Evolutionary conservation across 2,113 vertebrate genomes (phyloP).

Genomic region (Daboia siamensis): DNA sequence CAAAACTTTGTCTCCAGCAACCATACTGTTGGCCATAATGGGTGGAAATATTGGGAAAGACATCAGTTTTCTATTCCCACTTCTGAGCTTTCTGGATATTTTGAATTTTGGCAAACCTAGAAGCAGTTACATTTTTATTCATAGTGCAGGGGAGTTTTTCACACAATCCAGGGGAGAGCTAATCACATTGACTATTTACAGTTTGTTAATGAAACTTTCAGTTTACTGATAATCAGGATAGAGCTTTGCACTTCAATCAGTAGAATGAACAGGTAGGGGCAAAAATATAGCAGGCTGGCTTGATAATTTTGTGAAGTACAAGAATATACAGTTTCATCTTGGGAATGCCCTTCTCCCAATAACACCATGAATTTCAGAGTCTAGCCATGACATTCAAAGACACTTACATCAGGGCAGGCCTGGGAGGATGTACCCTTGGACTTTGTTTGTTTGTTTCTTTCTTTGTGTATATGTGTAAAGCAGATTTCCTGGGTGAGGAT

Average conservation of each 20-base stretch:
- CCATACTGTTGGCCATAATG: neutral
- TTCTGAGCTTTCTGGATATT: neutral
- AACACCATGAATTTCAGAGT: neutral
- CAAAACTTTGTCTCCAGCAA: neutral
- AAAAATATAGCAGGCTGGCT: too few species aligned
- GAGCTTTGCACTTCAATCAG: neutral
- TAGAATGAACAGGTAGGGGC: neutral
- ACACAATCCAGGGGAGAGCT: neutral
- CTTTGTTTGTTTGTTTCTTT: neutral
- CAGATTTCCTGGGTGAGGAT: neutral
- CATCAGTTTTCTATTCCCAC: neutral
- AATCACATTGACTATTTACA: too few species aligned
- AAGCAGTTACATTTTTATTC: neutral
- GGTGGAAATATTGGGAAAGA: neutral
- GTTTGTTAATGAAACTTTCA: neutral
- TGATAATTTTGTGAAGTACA: neutral
- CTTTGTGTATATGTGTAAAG: neutral
- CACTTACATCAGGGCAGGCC: neutral
- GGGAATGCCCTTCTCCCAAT: neutral
- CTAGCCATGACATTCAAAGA: slow-evolving; percentile 6
- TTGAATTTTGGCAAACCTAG: neutral
- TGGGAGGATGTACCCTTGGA: neutral
- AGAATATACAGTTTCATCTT: too few species aligned
- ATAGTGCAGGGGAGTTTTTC: neutral
- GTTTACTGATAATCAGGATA: neutral